Percentiles rank a stretch among this genome's conserved stretches.
These are phyloP conservation scores for Pseudachorutes palmiensis DNA, from an alignment of 1,140 invertebrate genomes.

Conservation along the genomic window DNA sequence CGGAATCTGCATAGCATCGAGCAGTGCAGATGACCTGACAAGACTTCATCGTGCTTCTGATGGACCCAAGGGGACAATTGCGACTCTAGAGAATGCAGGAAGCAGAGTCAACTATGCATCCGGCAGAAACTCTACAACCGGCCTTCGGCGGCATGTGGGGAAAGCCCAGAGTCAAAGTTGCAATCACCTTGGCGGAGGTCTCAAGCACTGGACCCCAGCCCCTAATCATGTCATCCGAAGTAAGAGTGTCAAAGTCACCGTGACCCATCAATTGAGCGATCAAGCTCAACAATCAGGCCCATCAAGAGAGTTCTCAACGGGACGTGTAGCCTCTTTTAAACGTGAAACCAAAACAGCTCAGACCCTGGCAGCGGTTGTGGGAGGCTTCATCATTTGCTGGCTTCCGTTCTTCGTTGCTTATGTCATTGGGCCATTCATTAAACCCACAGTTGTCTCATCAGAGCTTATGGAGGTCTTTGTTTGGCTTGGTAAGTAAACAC, in stretches of 20 bases:
- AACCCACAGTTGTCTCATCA: slow-evolving; percentile 48
- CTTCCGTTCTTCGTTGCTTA: slow-evolving; percentile 82
- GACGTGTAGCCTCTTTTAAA: slow-evolving; percentile 42
- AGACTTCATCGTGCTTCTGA: not conserved
- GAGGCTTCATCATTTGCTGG: slow-evolving; percentile 57
- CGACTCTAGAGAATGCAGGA: not conserved
- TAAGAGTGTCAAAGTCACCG: slow-evolving; percentile 28
- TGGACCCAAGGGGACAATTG: not conserved
- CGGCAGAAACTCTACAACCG: not conserved
- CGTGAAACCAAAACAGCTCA: slow-evolving; percentile 79
- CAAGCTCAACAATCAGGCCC: slow-evolving; percentile 34
- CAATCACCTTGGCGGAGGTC: not conserved
- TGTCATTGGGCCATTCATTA: slow-evolving; percentile 62
- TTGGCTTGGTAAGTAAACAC: slow-evolving; percentile 69
- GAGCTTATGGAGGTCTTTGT: slow-evolving; percentile 68
- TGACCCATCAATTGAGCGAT: slow-evolving; percentile 21
- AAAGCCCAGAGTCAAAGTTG: not conserved
- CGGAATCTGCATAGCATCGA: not conserved
- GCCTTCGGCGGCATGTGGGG: not conserved
- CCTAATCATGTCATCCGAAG: not conserved
- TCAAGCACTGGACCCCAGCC: not conserved
- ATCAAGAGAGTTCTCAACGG: slow-evolving; percentile 36
- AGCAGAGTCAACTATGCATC: not conserved
- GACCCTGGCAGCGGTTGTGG: slow-evolving; percentile 69
- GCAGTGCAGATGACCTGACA: not conserved